phyloP scores from a whole-genome alignment of 2,888 invertebrate species.

The Phyto melanocephala region DNA sequence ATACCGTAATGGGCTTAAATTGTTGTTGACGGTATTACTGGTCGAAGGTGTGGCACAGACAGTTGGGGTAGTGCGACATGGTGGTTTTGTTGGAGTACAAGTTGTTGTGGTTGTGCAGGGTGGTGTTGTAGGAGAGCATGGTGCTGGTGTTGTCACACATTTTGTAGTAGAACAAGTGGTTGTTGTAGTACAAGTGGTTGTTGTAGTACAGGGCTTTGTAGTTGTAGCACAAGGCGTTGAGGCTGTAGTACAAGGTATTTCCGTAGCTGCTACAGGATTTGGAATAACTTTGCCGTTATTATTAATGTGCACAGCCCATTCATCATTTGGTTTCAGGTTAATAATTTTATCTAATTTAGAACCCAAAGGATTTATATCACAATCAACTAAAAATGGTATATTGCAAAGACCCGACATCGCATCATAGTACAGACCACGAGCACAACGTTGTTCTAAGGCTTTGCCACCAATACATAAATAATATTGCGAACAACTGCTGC shows the following conservation, averaged over 20 bases:
- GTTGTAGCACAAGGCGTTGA: neutral
- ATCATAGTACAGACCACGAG: constrained; percentile 53
- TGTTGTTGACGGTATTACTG: neutral
- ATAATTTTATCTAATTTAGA: neutral
- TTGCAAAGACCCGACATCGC: constrained; percentile 32
- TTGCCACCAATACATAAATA: constrained; percentile 44
- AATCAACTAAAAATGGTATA: constrained; percentile 53
- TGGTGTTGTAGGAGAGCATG: neutral
- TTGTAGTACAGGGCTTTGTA: neutral
- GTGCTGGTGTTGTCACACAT: neutral
- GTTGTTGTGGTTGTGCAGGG: neutral
- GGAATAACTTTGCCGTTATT: neutral
- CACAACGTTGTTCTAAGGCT: constrained; percentile 33
- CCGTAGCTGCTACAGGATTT: neutral
- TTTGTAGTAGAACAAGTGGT: neutral
- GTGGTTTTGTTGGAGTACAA: neutral
- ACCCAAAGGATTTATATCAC: constrained; percentile 31
- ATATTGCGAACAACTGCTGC: constrained; percentile 45
- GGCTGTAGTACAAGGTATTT: neutral
- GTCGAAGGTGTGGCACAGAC: neutral
- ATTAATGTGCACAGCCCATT: neutral
- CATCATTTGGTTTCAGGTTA: neutral
- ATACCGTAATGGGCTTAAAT: neutral
- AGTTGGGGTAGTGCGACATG: neutral
- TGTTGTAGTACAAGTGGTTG: neutral